These are phyloP conservation scores for Drosophila putrida DNA, from an alignment of 2,888 invertebrate species.

Conservation along the genomic window DNA sequence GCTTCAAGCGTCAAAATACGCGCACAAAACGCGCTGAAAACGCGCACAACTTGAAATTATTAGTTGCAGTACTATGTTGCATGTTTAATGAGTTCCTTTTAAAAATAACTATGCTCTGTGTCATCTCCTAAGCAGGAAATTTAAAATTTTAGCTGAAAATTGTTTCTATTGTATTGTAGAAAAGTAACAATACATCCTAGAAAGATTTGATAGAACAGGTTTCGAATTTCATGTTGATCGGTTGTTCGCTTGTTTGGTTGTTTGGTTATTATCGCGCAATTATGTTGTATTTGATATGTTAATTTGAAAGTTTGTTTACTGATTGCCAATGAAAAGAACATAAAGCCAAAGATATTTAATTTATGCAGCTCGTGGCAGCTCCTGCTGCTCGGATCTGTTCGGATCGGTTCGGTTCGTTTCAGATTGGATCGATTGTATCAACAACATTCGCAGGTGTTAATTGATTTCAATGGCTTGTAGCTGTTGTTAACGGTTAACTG, in stretches of 20 bases:
- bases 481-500: slow-evolving; percentile 46
- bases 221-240: slow-evolving; percentile 46
- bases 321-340: slow-evolving; percentile 60
- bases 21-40: slow-evolving; percentile 20
- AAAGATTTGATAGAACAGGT: slow-evolving; percentile 37
- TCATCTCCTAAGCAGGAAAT: background rate
- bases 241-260: slow-evolving; percentile 19
- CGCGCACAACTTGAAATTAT: background rate
- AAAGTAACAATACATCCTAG: slow-evolving; percentile 27
- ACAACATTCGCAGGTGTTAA: slow-evolving; percentile 70
- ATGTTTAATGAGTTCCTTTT: background rate
- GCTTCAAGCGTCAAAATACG: slow-evolving; percentile 26
- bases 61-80: slow-evolving; percentile 8
- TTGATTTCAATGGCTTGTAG: slow-evolving; percentile 70
- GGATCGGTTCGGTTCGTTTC: slow-evolving; percentile 15
- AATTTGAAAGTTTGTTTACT: slow-evolving; percentile 65
- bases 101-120: background rate
- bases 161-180: slow-evolving; percentile 5
- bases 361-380: slow-evolving; percentile 72
- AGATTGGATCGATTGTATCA: slow-evolving; percentile 25
- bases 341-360: slow-evolving; percentile 56
- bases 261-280: slow-evolving; percentile 79
- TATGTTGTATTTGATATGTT: slow-evolving; percentile 83
- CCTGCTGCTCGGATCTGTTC: slow-evolving; percentile 39
- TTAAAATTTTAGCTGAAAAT: background rate